phyloP scores from a whole-genome alignment of 2,797 vertebrate genomes.

The Hypotaenidia philippensis region DNA sequence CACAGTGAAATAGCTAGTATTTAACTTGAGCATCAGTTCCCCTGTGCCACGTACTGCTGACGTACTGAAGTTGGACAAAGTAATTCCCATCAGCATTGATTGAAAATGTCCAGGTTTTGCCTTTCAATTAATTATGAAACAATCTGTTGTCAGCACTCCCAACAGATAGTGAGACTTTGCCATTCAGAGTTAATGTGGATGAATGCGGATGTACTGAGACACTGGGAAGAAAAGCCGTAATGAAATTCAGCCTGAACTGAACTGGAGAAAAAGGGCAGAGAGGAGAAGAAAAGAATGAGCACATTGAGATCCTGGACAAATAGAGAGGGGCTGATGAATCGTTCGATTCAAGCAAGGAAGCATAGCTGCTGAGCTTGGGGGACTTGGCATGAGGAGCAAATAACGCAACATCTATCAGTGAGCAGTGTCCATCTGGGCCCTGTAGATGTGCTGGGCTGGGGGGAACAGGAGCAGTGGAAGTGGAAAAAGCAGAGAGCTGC shows the following conservation, averaged over 20 bases:
- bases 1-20: background rate
- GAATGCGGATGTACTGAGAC: slow-evolving; percentile 33
- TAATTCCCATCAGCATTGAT: slow-evolving; percentile 62
- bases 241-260: slow-evolving; percentile 38
- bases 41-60: background rate
- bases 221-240: slow-evolving; percentile 14
- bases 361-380: background rate
- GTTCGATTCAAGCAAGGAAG: background rate
- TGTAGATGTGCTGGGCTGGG: background rate
- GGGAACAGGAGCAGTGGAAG: fast-evolving
- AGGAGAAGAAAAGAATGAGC: slow-evolving; percentile 25
- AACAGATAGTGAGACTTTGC: slow-evolving; percentile 52
- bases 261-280: slow-evolving; percentile 3
- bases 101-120: slow-evolving; percentile 68
- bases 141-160: slow-evolving; percentile 68
- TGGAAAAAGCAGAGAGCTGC: background rate
- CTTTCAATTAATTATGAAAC: slow-evolving; percentile 73
- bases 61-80: slow-evolving; percentile 31
- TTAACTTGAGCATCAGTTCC: background rate
- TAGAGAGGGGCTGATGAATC: slow-evolving; percentile 35
- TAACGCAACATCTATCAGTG: background rate
- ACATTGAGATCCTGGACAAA: slow-evolving; percentile 4
- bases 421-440: background rate
- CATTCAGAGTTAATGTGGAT: slow-evolving; percentile 27
- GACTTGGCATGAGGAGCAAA: background rate